Conservation (phyloP, 1,140 invertebrate species). For the Lepidurus packardi region DNA sequence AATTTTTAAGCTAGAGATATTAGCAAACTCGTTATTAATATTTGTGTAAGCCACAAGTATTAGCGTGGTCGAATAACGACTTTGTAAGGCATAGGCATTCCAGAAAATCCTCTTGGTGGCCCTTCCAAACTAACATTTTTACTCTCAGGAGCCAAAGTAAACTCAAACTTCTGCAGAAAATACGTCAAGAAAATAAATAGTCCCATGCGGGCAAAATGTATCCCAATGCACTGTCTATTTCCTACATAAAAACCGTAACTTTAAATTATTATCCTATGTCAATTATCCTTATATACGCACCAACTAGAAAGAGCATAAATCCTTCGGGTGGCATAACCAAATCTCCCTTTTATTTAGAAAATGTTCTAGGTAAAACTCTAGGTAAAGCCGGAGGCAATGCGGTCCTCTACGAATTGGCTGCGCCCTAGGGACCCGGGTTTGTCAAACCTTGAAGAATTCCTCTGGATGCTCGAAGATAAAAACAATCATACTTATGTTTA, state of each 20-base stretch:
- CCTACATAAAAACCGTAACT: neutral
- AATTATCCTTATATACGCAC: neutral
- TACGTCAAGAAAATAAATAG: neutral
- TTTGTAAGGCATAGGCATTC: neutral
- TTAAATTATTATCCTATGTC: neutral
- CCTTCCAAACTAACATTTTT: neutral
- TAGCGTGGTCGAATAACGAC: neutral
- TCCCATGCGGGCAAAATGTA: neutral
- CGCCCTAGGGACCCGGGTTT: no score
- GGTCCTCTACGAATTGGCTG: no score
- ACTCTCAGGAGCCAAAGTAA: neutral
- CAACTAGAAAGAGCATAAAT: neutral
- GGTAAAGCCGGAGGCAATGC: no score
- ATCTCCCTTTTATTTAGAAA: neutral
- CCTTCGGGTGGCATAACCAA: neutral
- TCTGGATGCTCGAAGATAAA: no score
- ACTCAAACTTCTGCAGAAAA: neutral
- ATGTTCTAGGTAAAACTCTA: constrained; percentile 27
- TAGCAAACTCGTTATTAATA: no score
- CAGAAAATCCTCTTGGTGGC: neutral
- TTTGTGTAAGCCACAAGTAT: no score
- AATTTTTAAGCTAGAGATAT: no score
- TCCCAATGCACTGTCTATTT: neutral
- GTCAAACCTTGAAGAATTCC: no score
- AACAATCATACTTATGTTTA: no score